Conservation (phyloP, 2,797 vertebrate species). For the Gallirallus australis region DNA sequence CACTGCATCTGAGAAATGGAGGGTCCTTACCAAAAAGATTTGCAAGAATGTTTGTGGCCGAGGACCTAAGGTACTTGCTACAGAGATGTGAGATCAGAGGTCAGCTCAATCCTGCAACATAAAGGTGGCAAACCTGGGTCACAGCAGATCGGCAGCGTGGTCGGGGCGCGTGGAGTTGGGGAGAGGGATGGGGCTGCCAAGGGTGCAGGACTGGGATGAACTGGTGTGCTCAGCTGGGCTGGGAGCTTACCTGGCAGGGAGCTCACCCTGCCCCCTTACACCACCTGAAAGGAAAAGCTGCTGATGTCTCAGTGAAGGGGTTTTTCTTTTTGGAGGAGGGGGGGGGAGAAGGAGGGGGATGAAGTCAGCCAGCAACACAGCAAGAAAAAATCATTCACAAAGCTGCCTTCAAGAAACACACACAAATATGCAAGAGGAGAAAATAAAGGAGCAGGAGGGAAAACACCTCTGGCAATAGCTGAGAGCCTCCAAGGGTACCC, state of each 20-base stretch:
- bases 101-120: constrained; percentile 94
- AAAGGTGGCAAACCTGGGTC: constrained; percentile 83
- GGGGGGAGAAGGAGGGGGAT: background rate
- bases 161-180: background rate
- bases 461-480: background rate
- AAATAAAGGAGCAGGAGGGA: constrained; percentile 45
- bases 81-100: constrained; percentile 92
- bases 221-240: constrained; percentile 6
- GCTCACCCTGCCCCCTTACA: constrained; percentile 62
- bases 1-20: constrained; percentile 68
- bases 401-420: constrained; percentile 39
- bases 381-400: constrained; percentile 31
- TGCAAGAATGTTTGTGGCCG: constrained; percentile 82
- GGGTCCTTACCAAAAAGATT: constrained; percentile 85
- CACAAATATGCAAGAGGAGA: constrained; percentile 24
- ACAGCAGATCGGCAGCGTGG: constrained; percentile 37
- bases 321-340: no score
- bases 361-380: constrained; percentile 49
- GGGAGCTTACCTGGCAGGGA: constrained; percentile 63
- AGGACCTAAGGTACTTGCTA: constrained; percentile 84
- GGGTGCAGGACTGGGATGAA: constrained; percentile 9
- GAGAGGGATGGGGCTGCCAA: background rate
- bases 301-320: constrained; percentile 50
- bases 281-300: constrained; percentile 67
- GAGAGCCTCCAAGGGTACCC: background rate